Evolutionary conservation across 2,888 invertebrate genomes (phyloP).

Genomic region (Dolomedes plantarius): DNA sequence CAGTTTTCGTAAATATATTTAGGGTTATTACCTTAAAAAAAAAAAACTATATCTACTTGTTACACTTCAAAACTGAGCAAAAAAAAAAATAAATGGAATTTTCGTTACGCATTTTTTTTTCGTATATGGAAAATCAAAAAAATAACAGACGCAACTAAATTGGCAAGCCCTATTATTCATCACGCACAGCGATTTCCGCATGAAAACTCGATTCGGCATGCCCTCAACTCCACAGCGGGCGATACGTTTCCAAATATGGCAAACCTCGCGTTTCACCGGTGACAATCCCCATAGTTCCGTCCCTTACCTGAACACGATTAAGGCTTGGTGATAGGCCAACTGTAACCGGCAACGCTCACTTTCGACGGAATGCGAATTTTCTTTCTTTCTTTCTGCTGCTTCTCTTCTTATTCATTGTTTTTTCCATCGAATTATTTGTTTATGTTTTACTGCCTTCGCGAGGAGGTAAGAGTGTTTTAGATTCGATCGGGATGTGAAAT

Average conservation of each 20-base stretch:
- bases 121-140: no score
- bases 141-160: neutral
- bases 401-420: neutral
- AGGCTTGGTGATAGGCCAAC: neutral
- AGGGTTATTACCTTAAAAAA: no score
- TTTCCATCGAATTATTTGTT: neutral
- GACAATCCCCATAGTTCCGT: constrained; percentile 4
- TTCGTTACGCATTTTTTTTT: no score
- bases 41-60: no score
- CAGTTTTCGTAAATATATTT: no score
- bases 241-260: neutral
- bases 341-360: neutral
- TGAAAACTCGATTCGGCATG: neutral
- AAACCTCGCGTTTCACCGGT: neutral
- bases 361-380: constrained; percentile 7
- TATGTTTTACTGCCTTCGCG: neutral
- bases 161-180: neutral
- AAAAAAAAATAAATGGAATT: no score
- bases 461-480: neutral
- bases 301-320: neutral
- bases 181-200: neutral
- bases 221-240: neutral
- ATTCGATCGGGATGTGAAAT: neutral
- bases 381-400: neutral
- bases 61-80: no score